Evolutionary conservation across 2,797 vertebrate genomes (phyloP), one percentile per base, ranked within the genome.

Genomic region (Alosa sapidissima): DNA sequence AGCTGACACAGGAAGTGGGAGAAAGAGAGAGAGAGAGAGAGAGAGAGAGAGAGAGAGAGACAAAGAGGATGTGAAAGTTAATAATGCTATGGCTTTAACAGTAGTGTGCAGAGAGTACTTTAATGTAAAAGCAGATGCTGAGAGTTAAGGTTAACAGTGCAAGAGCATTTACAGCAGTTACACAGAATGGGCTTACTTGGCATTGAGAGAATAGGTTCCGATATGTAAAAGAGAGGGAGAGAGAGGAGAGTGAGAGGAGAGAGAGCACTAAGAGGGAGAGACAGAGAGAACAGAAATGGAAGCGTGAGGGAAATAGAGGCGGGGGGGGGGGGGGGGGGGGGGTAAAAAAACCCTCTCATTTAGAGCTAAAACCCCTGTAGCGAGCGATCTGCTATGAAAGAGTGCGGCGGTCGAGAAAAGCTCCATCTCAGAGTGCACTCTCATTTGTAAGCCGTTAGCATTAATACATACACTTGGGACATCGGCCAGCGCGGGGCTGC

Each of bases 391-490:
- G 81, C 58, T 81, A 45, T 58, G 81, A 58, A 87, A 28, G 52
- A 87, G 85, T 41, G 83, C 45, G 72, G 52, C 58, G 28, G 60
- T 65, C 33, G 82, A 86, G 83, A 81, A 85, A 51, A 84, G 62
- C 52, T 19, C 81, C 84, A 84, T 90, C 86, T 87, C 84, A 68
- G 85, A 86, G 87, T 68, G 52, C 49, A 48, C 81, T 54, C 86
- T 86, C 83, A 89, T 89, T 87, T 88, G 84, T 88, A 88, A 83
- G 85, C 62, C 68, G 87, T 89, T 87, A 85, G 83, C 84, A 87
- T 89, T 88, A 87, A 88, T 87, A 85, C 81, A 83, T 81, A 87
- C 87, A 87, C 84, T n/a, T 33, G 62, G 84, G 84, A 88, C 68
- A 75, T 75, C 11, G 68, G 87, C 84, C 84, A 85, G 85, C 81